phyloP scores from a whole-genome alignment of 2,888 invertebrate species.

The Parapristionchus giblindavisi region DNA sequence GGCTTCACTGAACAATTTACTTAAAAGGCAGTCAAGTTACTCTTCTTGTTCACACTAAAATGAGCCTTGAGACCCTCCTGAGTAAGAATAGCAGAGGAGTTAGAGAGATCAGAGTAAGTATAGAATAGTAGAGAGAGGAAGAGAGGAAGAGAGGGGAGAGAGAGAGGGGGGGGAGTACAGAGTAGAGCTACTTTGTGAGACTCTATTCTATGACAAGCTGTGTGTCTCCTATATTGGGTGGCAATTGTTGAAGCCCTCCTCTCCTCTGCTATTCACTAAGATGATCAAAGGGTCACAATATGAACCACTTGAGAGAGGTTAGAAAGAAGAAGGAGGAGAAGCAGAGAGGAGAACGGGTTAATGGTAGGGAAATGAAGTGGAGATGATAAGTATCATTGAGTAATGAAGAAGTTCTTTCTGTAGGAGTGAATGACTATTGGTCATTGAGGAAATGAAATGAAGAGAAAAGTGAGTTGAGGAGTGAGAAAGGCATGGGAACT shows the following conservation, averaged over 20 bases:
- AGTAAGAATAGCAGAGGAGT: neutral
- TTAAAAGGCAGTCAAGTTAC: too few relatives aligned
- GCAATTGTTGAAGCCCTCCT: too few relatives aligned
- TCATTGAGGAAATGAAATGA: neutral
- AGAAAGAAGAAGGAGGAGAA: neutral
- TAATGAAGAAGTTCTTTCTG: neutral
- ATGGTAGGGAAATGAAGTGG: neutral
- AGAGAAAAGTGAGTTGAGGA: neutral
- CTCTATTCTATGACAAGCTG: neutral
- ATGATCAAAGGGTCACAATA: neutral
- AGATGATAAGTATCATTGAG: constrained; percentile 6
- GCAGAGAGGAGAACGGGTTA: neutral
- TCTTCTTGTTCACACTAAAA: too few relatives aligned
- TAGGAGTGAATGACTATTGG: neutral
- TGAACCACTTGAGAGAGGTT: neutral
- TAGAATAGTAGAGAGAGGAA: neutral
- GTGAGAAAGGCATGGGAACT: constrained; percentile 27
- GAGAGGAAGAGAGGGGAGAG: neutral
- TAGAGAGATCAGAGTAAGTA: constrained; percentile 6
- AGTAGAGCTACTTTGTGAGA: neutral
- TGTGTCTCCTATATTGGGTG: neutral
- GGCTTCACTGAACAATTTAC: too few relatives aligned
- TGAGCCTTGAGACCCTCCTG: constrained; percentile 22
- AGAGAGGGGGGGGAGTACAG: neutral
- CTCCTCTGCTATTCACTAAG: too few relatives aligned